Evolutionary conservation across 2,113 vertebrate genomes (phyloP).

Genomic region (Tetrax tetrax): DNA sequence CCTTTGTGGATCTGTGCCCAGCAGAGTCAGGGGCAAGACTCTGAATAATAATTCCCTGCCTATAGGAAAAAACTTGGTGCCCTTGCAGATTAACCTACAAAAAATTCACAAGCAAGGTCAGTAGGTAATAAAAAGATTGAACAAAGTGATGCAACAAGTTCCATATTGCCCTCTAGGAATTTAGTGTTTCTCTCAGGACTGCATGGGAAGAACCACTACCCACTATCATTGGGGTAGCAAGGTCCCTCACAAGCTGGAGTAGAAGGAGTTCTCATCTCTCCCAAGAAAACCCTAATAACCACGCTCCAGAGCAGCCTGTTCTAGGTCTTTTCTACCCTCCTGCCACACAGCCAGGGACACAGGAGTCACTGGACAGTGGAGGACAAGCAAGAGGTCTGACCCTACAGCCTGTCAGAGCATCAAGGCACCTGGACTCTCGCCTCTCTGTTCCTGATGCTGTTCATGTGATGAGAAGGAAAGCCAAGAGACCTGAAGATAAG

Average conservation of each 20-base stretch:
- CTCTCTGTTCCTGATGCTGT: neutral
- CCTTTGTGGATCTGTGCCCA: neutral
- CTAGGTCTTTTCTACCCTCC: neutral
- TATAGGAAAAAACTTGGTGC: neutral
- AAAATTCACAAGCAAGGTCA: neutral
- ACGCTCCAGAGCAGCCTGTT: neutral
- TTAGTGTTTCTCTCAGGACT: neutral
- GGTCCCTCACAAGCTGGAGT: neutral
- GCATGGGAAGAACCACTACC: neutral
- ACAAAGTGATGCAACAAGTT: neutral
- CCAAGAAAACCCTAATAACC: neutral
- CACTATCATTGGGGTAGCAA: fast-evolving
- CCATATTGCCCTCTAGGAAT: neutral
- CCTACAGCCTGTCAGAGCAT: neutral
- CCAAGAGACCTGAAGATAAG: neutral
- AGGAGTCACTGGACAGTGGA: neutral
- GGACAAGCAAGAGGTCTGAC: neutral
- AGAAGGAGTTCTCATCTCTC: neutral
- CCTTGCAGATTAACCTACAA: neutral
- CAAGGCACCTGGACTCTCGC: neutral
- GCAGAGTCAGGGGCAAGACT: neutral
- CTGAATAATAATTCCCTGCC: neutral
- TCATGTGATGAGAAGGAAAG: neutral
- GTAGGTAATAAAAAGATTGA: neutral
- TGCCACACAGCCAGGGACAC: neutral